These are phyloP conservation scores for Macrophya alboannulata DNA, from an alignment of 2,888 invertebrate species.

Conservation along the genomic window DNA sequence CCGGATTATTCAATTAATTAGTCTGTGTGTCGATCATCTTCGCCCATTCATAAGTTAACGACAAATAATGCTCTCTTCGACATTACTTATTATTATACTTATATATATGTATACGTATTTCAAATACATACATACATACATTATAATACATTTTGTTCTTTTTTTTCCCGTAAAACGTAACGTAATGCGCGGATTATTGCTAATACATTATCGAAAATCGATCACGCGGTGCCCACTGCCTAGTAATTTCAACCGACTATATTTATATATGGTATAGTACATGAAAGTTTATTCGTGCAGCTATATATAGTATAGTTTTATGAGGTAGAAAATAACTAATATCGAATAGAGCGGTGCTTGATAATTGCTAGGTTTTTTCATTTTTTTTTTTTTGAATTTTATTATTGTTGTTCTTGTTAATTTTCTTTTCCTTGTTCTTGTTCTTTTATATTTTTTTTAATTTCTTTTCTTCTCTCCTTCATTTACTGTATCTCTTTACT, in stretches of 20 bases:
- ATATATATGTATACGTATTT: not conserved
- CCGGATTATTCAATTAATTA: not conserved
- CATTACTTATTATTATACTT: conserved; percentile 6
- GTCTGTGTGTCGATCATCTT: not conserved
- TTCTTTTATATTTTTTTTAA: not conserved
- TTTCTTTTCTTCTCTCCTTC: not conserved
- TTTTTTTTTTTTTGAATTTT: conserved; percentile 3
- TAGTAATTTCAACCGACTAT: not conserved
- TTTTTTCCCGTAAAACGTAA: not conserved
- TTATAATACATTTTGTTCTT: not conserved
- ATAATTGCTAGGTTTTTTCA: conserved; percentile 56
- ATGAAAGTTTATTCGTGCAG: not conserved
- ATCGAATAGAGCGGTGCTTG: conserved; percentile 58
- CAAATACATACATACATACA: not conserved
- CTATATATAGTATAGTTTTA: not conserved
- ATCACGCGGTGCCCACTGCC: not conserved
- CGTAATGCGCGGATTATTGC: conserved; percentile 3
- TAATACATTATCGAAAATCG: conserved; percentile 4
- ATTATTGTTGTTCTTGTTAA: conserved; percentile 4
- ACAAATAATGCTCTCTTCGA: conserved; percentile 12
- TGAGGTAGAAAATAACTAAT: conserved; percentile 33
- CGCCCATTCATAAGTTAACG: not conserved
- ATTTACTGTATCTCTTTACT: not conserved
- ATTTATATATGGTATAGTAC: no score
- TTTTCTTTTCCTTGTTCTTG: not conserved